Percentiles rank a stretch among this genome's conserved stretches.
Evolutionary conservation across 2,797 vertebrate species (phyloP).

Genomic region (Cottoperca gobio): DNA sequence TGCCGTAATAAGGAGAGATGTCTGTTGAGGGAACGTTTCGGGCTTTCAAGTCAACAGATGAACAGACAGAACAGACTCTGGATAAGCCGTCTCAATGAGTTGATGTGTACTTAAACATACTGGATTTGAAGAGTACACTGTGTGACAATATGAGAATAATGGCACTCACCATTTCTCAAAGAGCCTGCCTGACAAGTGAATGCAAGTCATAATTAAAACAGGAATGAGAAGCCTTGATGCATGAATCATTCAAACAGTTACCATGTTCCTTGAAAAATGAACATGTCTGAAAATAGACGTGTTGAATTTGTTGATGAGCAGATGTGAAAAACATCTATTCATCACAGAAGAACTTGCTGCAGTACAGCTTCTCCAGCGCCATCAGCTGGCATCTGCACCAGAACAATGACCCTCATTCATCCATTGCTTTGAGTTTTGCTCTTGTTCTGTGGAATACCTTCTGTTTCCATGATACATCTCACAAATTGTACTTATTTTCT

Average conservation of each 20-base stretch:
- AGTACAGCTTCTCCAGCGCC: conserved; percentile 4
- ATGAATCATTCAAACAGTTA: conserved; percentile 43
- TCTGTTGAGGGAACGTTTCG: background rate
- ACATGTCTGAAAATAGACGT: conserved; percentile 60
- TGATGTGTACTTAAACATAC: background rate
- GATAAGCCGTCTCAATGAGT: no score
- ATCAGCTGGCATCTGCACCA: conserved; percentile 19
- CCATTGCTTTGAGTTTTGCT: background rate
- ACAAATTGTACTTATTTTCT: background rate
- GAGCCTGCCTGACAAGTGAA: conserved; percentile 17
- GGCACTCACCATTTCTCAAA: conserved; percentile 23
- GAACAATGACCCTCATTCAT: conserved; percentile 46
- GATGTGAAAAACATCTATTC: conserved; percentile 62
- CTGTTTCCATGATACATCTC: background rate
- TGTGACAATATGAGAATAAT: background rate
- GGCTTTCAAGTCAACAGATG: no score
- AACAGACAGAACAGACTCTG: no score
- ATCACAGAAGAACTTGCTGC: conserved; percentile 25
- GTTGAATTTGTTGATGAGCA: conserved; percentile 64
- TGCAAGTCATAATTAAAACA: conserved; percentile 43
- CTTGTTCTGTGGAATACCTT: background rate
- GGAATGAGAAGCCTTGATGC: conserved; percentile 15
- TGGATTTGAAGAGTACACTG: background rate
- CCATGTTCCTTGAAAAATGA: conserved; percentile 43
- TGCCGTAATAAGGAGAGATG: background rate